Evolutionary conservation across 2,797 vertebrate genomes (phyloP).

Genomic region (Podarcis lilfordi): DNA sequence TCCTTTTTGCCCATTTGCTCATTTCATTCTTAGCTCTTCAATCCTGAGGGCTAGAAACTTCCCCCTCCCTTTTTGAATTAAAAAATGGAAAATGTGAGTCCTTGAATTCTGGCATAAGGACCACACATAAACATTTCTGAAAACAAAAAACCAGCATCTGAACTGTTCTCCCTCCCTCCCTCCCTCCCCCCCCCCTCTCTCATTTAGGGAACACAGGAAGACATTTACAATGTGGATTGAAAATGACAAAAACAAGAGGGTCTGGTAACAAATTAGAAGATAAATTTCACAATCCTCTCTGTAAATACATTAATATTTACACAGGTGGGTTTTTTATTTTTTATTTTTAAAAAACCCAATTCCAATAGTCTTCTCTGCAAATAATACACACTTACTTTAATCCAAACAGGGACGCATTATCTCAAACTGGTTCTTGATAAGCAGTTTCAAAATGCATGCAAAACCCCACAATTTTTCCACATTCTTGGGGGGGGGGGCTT

Average conservation of each 20-base stretch:
- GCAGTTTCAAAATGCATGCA: constrained; percentile 45
- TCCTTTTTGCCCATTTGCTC: too few relatives aligned
- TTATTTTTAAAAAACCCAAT: constrained; percentile 45
- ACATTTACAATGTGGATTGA: constrained; percentile 68
- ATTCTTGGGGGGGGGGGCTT: constrained; percentile 57
- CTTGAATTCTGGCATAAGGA: neutral
- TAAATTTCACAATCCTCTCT: constrained; percentile 71
- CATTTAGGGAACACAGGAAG: constrained; percentile 56
- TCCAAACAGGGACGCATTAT: constrained; percentile 44
- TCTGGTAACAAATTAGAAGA: constrained; percentile 68
- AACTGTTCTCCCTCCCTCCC: constrained; percentile 20
- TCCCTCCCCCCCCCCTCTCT: neutral
- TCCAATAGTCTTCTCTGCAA: constrained; percentile 65
- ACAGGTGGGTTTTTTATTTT: constrained; percentile 39
- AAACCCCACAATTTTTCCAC: constrained; percentile 59
- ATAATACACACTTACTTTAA: constrained; percentile 58
- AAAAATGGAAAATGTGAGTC: neutral
- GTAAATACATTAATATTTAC: constrained; percentile 72
- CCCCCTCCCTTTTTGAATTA: neutral
- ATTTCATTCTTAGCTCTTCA: neutral
- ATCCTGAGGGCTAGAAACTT: neutral
- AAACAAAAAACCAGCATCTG: constrained; percentile 44
- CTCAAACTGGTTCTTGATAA: constrained; percentile 13
- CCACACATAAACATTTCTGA: neutral
- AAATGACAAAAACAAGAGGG: constrained; percentile 64